Evolutionary conservation across 1,140 invertebrate species (phyloP).

Genomic region (Scaptomyza graminum): DNA sequence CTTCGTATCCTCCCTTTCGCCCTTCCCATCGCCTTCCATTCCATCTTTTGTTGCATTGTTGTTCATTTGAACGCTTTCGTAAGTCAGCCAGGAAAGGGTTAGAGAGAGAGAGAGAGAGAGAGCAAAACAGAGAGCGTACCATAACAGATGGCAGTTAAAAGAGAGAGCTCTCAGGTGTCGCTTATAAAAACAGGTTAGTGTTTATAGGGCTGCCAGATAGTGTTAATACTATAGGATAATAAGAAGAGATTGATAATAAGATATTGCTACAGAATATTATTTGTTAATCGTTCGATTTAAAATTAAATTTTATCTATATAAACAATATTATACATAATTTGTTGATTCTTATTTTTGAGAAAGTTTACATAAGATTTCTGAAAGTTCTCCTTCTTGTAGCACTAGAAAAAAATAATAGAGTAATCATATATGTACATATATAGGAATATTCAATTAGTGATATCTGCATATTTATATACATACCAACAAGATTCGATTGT

Average conservation of each 20-base stretch:
- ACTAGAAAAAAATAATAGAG: too few relatives aligned
- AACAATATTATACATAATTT: too few relatives aligned
- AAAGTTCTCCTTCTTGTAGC: too few relatives aligned
- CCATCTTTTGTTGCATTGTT: conserved; percentile 34
- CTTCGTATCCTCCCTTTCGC: conserved; percentile 51
- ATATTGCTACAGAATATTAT: too few relatives aligned
- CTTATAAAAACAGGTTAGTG: conserved; percentile 10
- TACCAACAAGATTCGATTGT: too few relatives aligned
- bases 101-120: conserved; percentile 30
- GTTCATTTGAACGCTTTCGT: conserved; percentile 75
- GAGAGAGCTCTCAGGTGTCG: conserved; percentile 33
- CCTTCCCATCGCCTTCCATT: background rate
- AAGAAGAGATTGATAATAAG: background rate
- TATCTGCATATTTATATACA: too few relatives aligned
- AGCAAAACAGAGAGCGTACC: background rate
- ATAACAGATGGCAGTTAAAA: conserved; percentile 50
- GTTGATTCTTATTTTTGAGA: too few relatives aligned
- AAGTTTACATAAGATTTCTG: too few relatives aligned
- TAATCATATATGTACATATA: too few relatives aligned
- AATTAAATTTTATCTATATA: too few relatives aligned
- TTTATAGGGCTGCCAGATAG: conserved; percentile 22
- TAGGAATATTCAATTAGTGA: too few relatives aligned
- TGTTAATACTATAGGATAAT: background rate
- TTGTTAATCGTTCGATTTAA: too few relatives aligned
- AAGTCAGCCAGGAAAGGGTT: conserved; percentile 61